Evolutionary conservation across 1,140 invertebrate genomes (phyloP), one percentile per base, ranked within the genome.

Genomic region (Solen grandis): DNA sequence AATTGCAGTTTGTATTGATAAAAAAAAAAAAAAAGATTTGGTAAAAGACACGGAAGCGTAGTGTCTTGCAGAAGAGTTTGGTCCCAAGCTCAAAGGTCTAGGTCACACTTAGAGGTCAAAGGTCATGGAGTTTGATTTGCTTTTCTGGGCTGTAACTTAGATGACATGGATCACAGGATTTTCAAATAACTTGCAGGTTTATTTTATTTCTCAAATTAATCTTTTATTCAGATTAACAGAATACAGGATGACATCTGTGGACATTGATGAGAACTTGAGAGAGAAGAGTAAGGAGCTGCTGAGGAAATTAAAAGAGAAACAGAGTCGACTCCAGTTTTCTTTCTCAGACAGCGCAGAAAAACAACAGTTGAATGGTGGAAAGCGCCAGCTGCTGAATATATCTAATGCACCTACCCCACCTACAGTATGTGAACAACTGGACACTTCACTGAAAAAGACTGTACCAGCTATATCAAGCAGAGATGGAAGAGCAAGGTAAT

Each of bases 211-310:
- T n/a, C n/a, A n/a, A n/a, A n/a, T n/a, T n/a, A n/a, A n/a, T n/a
- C n/a, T n/a, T n/a, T n/a, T n/a, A n/a, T n/a, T n/a, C n/a, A n/a
- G n/a, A n/a, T n/a, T n/a, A n/a, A n/a, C n/a, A n/a, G n/a, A n/a
- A n/a, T n/a, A n/a, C n/a, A n/a, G n/a, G n/a, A 77, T 55, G 74
- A 73, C 46, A 57, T 60, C 68, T 35, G 59, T 65, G 5, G 57
- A 69, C 4, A 62, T 80, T 22, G 80, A 82, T 75, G 80, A 82
- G n/a, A 36, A 57, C 16, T 55, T 82, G 16, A 46, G 80, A 8
- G 65, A 62, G 36, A 70, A 76, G 35, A 75, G 80, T 36, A 75
- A 82, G 38, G 36, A 54, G 14, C 54, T 82, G 27, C 52, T 82
- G 16, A 35, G 73, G 4, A 65, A 62, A 52, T 50, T 82, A 25